phyloP scores from a whole-genome alignment of 2,797 vertebrate genomes.

The Cossypha heuglini region DNA sequence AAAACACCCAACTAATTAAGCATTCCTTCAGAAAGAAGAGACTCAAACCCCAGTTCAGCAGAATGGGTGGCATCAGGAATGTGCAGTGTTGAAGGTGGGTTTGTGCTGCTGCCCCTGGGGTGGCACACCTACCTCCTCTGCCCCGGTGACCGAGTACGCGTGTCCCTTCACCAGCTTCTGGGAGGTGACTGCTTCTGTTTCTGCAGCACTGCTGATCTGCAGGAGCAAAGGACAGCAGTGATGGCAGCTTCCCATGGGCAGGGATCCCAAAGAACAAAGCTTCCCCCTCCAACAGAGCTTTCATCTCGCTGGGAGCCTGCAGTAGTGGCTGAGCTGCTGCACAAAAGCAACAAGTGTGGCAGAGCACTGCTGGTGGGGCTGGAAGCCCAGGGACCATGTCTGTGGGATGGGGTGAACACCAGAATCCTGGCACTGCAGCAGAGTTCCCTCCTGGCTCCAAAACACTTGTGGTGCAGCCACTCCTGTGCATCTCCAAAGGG shows the following conservation, averaged over 20 bases:
- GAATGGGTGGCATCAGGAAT: rapidly evolving
- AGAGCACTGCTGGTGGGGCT: not conserved
- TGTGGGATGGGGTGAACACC: rapidly evolving
- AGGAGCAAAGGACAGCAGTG: not conserved
- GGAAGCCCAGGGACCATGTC: rapidly evolving
- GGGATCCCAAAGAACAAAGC: not conserved
- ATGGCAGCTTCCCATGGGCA: rapidly evolving
- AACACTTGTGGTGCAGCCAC: not conserved
- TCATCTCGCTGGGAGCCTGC: rapidly evolving
- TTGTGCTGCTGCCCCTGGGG: not conserved
- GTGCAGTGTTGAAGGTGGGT: rapidly evolving
- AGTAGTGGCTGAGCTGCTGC: not conserved
- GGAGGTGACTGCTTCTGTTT: slow-evolving; percentile 78
- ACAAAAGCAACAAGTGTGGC: not conserved
- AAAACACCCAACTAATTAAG: not conserved
- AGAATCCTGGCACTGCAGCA: not conserved
- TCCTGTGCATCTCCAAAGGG: not conserved
- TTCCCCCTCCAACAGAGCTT: not conserved
- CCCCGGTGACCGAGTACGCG: slow-evolving; percentile 78
- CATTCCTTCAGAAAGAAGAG: not conserved
- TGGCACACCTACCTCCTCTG: slow-evolving; percentile 72
- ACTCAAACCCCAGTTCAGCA: not conserved
- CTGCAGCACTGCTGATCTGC: slow-evolving; percentile 78
- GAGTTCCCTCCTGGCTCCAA: not conserved
- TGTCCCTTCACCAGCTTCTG: slow-evolving; percentile 85